Evolutionary conservation across 2,888 invertebrate species (phyloP), one percentile per base, ranked within the genome.

Genomic region (Flexamia atlantica): DNA sequence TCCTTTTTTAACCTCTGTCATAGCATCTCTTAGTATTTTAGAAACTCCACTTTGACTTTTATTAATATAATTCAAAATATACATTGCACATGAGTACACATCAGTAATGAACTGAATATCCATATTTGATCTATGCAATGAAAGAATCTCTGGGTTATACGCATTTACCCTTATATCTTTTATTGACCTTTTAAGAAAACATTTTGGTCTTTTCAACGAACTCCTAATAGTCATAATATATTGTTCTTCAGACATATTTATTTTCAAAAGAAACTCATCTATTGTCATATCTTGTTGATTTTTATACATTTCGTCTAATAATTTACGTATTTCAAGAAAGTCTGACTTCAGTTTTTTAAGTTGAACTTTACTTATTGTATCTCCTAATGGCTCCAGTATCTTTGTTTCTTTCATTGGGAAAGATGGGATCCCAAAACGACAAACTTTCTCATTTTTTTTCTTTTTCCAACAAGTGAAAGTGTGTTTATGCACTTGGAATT

Each of bases 51-150:
- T 42, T 12, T 85, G 85, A 1, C 85, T 82, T 74, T 88, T 88
- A 12, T 60, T 76, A 9, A 88, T 85, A 81, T 88, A 88, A n/a
- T 85, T 64, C 1, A 86, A 86, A 20, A 88, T 85, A 84, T 89
- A 89, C 0, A 89, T 85, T 84, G 87, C 64, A 64, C 64, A 64
- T 25, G 64, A 64, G 30, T 64, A 64, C 9, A 30, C 30, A 64
- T 64, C 64, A 28, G 64, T 64, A 14, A 64, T 64, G 28, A 64
- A 88, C 64, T 89, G 89, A n/a, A 89, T 86, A 79, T 89, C 89
- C 86, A 88, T 87, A 57, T 89, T 64, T 9, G 64, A 64, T 64
- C 64, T 64, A 28, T 64, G 64, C 4, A 53, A 23, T 3, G 53
- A 53, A 17, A 46, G 46, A 17, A 46, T 53, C 23, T 53, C 53